Percentiles rank a stretch among this genome's conserved stretches.
Conservation (phyloP, 2,797 vertebrate genomes). For the Mycteria americana region DNA sequence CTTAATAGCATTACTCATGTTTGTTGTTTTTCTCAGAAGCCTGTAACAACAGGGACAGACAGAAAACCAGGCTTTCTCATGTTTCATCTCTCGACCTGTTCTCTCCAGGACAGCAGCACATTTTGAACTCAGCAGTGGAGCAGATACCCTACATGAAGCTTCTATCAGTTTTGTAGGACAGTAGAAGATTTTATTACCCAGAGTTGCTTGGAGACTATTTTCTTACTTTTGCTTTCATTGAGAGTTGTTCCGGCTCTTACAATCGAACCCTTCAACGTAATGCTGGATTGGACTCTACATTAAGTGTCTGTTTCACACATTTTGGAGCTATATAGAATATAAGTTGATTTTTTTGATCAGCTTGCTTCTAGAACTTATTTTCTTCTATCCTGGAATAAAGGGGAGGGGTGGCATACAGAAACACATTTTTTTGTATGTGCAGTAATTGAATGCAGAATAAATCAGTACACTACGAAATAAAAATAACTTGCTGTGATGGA, state of each 20-base stretch:
- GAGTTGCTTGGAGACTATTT: not conserved
- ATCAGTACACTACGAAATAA: not conserved
- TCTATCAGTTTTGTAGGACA: not conserved
- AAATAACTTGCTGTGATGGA: conserved; percentile 30
- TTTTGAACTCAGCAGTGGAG: not conserved
- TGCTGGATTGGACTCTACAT: not conserved
- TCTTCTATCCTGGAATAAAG: not conserved
- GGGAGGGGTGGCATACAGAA: not conserved
- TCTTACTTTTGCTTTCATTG: not conserved
- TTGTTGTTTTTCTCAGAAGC: conserved; percentile 29
- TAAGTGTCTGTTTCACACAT: not conserved
- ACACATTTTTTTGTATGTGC: not conserved
- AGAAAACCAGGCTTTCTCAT: not conserved
- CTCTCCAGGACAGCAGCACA: not conserved
- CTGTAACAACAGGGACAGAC: not conserved
- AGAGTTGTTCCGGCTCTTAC: not conserved
- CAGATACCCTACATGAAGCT: not conserved
- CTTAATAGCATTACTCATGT: not conserved
- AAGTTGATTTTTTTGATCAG: not conserved
- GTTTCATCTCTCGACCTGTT: not conserved
- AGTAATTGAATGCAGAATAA: conserved; percentile 26
- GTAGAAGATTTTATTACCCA: not conserved
- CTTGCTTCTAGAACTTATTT: not conserved
- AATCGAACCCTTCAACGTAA: not conserved
- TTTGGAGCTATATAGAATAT: not conserved